phyloP scores from a whole-genome alignment of 2,888 invertebrate species.

The Mactromeris polynyma region DNA sequence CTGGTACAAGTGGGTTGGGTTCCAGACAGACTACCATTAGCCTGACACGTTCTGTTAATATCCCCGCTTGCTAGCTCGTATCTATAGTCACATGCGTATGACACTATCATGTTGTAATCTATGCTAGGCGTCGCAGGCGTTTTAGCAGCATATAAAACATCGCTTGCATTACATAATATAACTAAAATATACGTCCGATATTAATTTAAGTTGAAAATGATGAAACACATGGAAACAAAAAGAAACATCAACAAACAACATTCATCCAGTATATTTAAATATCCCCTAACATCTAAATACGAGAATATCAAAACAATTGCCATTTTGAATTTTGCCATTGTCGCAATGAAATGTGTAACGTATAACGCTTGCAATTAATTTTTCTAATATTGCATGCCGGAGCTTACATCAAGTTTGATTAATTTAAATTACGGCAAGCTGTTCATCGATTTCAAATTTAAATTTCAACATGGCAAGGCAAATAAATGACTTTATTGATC shows the following conservation, averaged over 20 bases:
- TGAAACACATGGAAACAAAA: too few relatives aligned
- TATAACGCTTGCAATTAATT: neutral
- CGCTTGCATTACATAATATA: constrained; percentile 36
- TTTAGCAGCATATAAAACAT: neutral
- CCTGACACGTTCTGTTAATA: neutral
- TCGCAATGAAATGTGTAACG: neutral
- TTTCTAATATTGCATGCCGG: neutral
- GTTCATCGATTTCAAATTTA: neutral
- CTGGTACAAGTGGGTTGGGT: constrained; percentile 34
- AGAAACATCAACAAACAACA: neutral
- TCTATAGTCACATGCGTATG: neutral
- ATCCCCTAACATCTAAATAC: neutral
- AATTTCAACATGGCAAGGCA: neutral
- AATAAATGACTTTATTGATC: neutral
- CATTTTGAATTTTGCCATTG: neutral
- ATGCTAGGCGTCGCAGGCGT: too few relatives aligned
- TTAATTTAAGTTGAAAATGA: too few relatives aligned
- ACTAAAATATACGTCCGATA: constrained; percentile 13
- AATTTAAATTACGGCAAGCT: neutral
- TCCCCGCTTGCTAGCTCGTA: constrained; percentile 1
- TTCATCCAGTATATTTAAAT: neutral
- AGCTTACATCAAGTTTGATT: neutral
- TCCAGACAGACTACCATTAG: constrained; percentile 20
- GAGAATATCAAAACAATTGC: neutral
- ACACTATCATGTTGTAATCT: neutral